Evolutionary conservation across 2,797 vertebrate genomes (phyloP).

Genomic region (Liasis olivaceus): DNA sequence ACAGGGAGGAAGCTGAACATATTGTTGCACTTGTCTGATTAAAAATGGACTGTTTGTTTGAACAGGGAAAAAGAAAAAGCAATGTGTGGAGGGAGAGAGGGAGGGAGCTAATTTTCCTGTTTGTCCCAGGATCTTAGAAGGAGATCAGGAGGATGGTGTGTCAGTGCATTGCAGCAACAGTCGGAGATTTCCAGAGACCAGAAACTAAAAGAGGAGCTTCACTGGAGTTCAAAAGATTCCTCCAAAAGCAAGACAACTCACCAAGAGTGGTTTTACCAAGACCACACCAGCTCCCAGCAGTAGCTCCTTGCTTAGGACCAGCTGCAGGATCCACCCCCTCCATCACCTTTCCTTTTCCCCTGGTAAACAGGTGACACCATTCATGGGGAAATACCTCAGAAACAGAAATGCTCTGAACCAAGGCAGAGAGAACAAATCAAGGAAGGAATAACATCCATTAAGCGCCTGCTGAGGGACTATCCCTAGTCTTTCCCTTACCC

Average conservation of each 20-base stretch:
- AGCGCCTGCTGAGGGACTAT: not conserved
- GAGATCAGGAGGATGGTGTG: not conserved
- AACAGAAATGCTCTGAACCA: not conserved
- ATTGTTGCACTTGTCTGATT: not conserved
- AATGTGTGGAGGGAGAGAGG: too few relatives aligned
- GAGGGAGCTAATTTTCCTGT: not conserved
- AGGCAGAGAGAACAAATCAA: not conserved
- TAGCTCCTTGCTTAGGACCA: not conserved
- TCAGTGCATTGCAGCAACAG: not conserved
- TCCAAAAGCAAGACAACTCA: not conserved
- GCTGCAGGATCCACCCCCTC: not conserved
- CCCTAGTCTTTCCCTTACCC: not conserved
- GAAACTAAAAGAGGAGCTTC: not conserved
- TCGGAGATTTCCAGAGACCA: not conserved
- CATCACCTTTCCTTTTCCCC: not conserved
- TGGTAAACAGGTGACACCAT: not conserved
- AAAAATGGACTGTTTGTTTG: slow-evolving; percentile 1
- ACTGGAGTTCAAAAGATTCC: not conserved
- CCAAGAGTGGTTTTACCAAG: not conserved
- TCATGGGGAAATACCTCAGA: not conserved
- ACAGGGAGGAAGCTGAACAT: not conserved
- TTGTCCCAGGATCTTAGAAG: not conserved
- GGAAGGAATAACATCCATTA: not conserved
- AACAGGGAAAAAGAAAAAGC: not conserved
- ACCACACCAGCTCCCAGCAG: not conserved